These are phyloP conservation scores for Calliphora vomitoria DNA, from an alignment of 2,888 invertebrate species.

Conservation along the genomic window DNA sequence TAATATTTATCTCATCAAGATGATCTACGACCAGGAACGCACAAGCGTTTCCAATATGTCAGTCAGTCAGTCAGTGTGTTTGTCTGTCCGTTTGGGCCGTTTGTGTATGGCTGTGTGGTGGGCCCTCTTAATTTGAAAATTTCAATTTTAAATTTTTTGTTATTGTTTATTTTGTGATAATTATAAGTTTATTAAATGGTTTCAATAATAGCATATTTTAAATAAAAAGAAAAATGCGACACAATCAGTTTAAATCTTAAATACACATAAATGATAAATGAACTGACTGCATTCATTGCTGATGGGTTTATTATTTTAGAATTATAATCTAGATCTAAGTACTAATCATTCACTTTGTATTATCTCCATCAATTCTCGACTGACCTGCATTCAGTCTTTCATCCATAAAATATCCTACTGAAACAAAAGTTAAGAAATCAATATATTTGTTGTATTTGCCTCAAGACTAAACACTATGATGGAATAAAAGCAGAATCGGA, in stretches of 20 bases:
- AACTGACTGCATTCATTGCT: background rate
- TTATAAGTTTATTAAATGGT: slow-evolving; percentile 66
- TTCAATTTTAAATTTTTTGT: slow-evolving; percentile 40
- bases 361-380: too few species aligned
- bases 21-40: slow-evolving; percentile 58
- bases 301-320: too few species aligned
- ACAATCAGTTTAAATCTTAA: slow-evolving; percentile 12
- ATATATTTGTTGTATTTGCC: too few species aligned
- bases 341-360: too few species aligned
- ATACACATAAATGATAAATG: background rate
- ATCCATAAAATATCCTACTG: too few species aligned
- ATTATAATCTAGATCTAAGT: too few species aligned
- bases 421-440: too few species aligned
- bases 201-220: slow-evolving; percentile 29
- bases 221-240: background rate
- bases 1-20: slow-evolving; percentile 72
- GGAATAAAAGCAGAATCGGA: too few species aligned
- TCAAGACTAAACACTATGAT: too few species aligned
- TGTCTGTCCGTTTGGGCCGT: background rate
- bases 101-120: slow-evolving; percentile 10
- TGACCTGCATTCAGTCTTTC: too few species aligned
- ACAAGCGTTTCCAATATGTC: slow-evolving; percentile 44
- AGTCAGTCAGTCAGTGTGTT: slow-evolving; percentile 49
- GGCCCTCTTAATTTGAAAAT: slow-evolving; percentile 21
- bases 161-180: slow-evolving; percentile 72